A percentile compares a stretch with the other conserved stretches of the same genome.
Evolutionary conservation across 2,797 vertebrate species (phyloP).

Genomic region (Ctenochaetus hawaiiensis): DNA sequence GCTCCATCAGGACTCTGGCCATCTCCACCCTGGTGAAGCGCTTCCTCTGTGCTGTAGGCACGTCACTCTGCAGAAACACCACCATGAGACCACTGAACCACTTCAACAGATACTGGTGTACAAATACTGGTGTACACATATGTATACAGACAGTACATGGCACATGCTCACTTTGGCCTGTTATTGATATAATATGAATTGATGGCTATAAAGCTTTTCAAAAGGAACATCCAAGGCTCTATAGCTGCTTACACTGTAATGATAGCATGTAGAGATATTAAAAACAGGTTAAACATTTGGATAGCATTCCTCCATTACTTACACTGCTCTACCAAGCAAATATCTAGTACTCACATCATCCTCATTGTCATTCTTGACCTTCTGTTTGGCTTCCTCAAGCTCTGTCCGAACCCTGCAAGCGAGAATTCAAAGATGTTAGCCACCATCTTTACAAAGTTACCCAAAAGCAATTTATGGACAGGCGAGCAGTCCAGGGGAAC

Average conservation of each 20-base stretch:
- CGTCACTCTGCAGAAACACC: slow-evolving; percentile 88
- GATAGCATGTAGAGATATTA: not conserved
- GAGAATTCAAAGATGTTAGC: not conserved
- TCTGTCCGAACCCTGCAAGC: slow-evolving; percentile 89
- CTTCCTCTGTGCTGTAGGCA: slow-evolving; percentile 95
- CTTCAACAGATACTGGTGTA: not conserved
- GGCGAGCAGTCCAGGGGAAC: slow-evolving; percentile 22
- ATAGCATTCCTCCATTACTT: not conserved
- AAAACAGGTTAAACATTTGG: not conserved
- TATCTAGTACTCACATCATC: slow-evolving; percentile 89
- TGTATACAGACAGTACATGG: not conserved
- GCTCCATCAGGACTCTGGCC: slow-evolving; percentile 97
- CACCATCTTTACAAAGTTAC: not conserved
- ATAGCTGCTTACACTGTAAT: not conserved
- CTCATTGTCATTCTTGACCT: slow-evolving; percentile 90
- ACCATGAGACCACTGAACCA: not conserved
- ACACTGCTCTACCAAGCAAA: not conserved
- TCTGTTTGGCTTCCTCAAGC: slow-evolving; percentile 90
- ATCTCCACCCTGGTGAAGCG: slow-evolving; percentile 98
- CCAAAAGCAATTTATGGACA: rapidly evolving
- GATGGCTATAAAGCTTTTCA: not conserved
- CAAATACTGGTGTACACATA: not conserved
- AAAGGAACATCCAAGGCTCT: not conserved
- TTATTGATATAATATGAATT: no score
- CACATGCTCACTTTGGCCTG: not conserved